Conservation (phyloP, 2,797 vertebrate genomes). For the Takifugu rubripes region DNA sequence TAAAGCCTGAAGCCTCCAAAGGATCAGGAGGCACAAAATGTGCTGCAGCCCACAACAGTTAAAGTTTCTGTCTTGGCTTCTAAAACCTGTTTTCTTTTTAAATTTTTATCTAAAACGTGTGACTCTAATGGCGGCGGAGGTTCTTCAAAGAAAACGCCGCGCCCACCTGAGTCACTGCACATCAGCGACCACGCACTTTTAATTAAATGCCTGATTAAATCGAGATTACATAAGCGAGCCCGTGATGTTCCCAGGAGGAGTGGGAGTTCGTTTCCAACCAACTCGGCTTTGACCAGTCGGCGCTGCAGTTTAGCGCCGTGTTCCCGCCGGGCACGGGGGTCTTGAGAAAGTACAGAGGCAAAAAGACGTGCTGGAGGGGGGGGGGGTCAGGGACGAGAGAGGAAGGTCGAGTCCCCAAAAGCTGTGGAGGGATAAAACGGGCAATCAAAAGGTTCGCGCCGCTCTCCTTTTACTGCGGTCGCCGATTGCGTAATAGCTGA, state of each 20-base stretch:
- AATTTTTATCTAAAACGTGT: background rate
- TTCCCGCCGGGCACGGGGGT: constrained; percentile 6
- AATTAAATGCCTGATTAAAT: constrained; percentile 53
- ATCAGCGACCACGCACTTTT: constrained; percentile 19
- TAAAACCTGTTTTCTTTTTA: background rate
- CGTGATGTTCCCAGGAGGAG: constrained; percentile 36
- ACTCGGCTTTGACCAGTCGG: background rate
- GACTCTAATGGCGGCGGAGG: background rate
- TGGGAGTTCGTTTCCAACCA: constrained; percentile 39
- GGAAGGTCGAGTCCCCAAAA: constrained; percentile 24
- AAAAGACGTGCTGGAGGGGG: background rate
- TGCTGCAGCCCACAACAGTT: background rate
- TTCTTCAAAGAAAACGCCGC: constrained; percentile 16
- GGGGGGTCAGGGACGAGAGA: background rate
- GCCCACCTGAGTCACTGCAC: constrained; percentile 22
- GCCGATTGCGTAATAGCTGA: constrained; percentile 40
- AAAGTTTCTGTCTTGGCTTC: background rate
- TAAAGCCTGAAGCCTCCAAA: constrained; percentile 14
- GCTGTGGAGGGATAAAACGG: constrained; percentile 13
- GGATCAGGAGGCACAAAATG: constrained; percentile 23
- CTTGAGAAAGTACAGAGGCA: constrained; percentile 30
- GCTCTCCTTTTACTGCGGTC: constrained; percentile 6
- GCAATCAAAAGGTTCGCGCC: constrained; percentile 17
- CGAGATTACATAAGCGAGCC: constrained; percentile 53
- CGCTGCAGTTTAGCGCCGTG: constrained; percentile 17